These are phyloP conservation scores for Philereme transversata DNA, from an alignment of 2,888 invertebrate species.

Conservation along the genomic window DNA sequence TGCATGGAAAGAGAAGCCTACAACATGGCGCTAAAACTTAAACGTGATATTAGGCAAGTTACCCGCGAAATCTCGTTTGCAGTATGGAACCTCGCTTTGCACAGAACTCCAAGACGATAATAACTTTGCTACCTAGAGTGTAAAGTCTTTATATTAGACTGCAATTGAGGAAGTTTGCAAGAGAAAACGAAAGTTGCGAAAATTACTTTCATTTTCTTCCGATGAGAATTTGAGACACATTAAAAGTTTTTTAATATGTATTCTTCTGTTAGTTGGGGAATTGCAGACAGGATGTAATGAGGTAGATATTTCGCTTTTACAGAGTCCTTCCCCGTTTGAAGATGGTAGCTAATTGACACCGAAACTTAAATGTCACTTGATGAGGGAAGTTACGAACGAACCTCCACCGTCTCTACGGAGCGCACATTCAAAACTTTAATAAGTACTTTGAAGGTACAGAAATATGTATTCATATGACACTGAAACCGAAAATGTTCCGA, in stretches of 20 bases:
- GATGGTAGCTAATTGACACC: constrained; percentile 13
- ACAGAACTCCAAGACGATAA: constrained; percentile 13
- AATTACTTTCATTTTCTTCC: constrained; percentile 3
- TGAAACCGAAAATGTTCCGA: too few relatives aligned
- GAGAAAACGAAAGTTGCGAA: constrained; percentile 6
- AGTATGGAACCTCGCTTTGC: constrained; percentile 1
- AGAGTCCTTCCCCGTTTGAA: background rate
- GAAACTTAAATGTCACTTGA: constrained; percentile 16
- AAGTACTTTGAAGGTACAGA: too few relatives aligned
- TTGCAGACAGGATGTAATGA: background rate
- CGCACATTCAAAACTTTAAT: too few relatives aligned
- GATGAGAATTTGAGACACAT: too few relatives aligned
- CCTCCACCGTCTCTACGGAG: background rate
- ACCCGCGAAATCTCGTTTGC: constrained; percentile 6
- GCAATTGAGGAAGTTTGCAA: constrained; percentile 17
- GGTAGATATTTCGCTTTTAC: background rate
- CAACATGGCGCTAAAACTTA: constrained; percentile 34
- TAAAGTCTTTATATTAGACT: constrained; percentile 12
- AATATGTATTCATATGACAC: too few relatives aligned
- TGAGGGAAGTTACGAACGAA: constrained; percentile 12
- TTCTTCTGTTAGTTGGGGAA: background rate
- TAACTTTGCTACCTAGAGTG: constrained; percentile 16
- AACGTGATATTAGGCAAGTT: constrained; percentile 40
- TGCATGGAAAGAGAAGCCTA: constrained; percentile 17
- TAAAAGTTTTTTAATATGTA: too few relatives aligned